Percentiles rank a stretch among this genome's conserved stretches.
These are phyloP conservation scores for Ypsolopha scabrella DNA, from an alignment of 2,888 invertebrate species.

Conservation along the genomic window DNA sequence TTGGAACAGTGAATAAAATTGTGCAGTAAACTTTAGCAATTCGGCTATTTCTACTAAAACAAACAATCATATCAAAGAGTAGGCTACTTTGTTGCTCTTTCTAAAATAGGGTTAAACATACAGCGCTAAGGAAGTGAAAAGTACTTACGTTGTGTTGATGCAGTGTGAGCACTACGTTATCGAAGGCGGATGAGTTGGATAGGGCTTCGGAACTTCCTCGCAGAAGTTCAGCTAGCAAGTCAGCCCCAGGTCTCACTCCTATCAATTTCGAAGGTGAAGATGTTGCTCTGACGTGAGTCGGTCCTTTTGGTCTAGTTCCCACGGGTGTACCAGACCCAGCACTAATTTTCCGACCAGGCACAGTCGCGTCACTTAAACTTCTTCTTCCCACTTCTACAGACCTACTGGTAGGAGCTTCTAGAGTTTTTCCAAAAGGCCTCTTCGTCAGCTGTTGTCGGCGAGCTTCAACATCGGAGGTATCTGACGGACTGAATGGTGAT, in stretches of 20 bases:
- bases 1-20: slow-evolving; percentile 20
- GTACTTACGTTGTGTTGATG: slow-evolving; percentile 65
- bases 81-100: slow-evolving; percentile 38
- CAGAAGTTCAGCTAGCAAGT: slow-evolving; percentile 81
- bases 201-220: slow-evolving; percentile 85
- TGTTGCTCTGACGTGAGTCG: slow-evolving; percentile 80
- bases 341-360: slow-evolving; percentile 72
- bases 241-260: slow-evolving; percentile 65
- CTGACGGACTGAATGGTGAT: slow-evolving; percentile 75
- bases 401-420: slow-evolving; percentile 57
- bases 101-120: slow-evolving; percentile 2
- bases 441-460: slow-evolving; percentile 70
- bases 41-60: slow-evolving; percentile 43
- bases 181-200: slow-evolving; percentile 68
- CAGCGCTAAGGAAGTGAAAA: neutral
- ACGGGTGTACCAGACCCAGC: slow-evolving; percentile 58
- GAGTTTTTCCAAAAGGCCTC: slow-evolving; percentile 72
- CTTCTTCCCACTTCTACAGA: slow-evolving; percentile 69
- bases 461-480: slow-evolving; percentile 61
- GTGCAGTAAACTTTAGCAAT: slow-evolving; percentile 41
- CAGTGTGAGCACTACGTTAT: slow-evolving; percentile 61
- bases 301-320: slow-evolving; percentile 52
- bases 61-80: slow-evolving; percentile 45
- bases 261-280: slow-evolving; percentile 85
- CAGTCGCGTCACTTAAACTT: slow-evolving; percentile 57